Percentiles rank a stretch among this genome's conserved stretches.
These are phyloP conservation scores for Myathropa florea DNA, from an alignment of 2,888 invertebrate genomes.

Conservation along the genomic window DNA sequence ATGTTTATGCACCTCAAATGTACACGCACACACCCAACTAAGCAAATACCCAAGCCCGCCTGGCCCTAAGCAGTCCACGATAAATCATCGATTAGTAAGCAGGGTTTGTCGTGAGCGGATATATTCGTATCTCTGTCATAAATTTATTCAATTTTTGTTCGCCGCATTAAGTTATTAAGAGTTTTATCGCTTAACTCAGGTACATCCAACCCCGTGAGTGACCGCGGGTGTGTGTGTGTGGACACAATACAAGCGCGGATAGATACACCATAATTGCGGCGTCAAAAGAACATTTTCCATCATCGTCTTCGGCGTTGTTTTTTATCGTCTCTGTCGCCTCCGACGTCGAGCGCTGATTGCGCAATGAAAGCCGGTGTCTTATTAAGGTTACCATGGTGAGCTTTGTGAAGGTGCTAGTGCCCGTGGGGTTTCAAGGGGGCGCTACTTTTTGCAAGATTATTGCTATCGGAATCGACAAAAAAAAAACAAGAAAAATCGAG, in stretches of 20 bases:
- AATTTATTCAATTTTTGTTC: slow-evolving; percentile 28
- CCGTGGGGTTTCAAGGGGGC: neutral
- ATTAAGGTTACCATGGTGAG: slow-evolving; percentile 4
- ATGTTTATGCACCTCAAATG: neutral
- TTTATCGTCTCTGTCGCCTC: neutral
- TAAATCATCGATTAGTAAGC: slow-evolving; percentile 69
- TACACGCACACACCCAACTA: neutral
- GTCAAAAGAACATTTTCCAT: slow-evolving; percentile 24
- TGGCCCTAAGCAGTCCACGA: slow-evolving; percentile 58
- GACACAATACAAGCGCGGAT: too few species aligned
- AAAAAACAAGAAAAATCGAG: neutral
- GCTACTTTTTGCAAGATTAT: slow-evolving; percentile 36
- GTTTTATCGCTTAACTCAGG: slow-evolving; percentile 44
- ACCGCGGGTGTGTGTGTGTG: too few species aligned
- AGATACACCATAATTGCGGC: slow-evolving; percentile 23
- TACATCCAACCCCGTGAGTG: slow-evolving; percentile 7
- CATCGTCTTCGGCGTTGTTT: neutral
- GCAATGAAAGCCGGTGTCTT: slow-evolving; percentile 51
- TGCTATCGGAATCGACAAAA: slow-evolving; percentile 49
- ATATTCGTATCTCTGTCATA: slow-evolving; percentile 14
- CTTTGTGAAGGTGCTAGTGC: neutral
- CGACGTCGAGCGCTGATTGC: slow-evolving; percentile 44
- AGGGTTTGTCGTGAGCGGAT: slow-evolving; percentile 32
- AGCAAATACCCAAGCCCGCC: slow-evolving; percentile 51
- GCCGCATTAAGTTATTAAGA: slow-evolving; percentile 52